Percentiles rank a stretch among this genome's conserved stretches.
Conservation (phyloP, 2,797 vertebrate genomes). For the Anabacerthia variegaticeps region DNA sequence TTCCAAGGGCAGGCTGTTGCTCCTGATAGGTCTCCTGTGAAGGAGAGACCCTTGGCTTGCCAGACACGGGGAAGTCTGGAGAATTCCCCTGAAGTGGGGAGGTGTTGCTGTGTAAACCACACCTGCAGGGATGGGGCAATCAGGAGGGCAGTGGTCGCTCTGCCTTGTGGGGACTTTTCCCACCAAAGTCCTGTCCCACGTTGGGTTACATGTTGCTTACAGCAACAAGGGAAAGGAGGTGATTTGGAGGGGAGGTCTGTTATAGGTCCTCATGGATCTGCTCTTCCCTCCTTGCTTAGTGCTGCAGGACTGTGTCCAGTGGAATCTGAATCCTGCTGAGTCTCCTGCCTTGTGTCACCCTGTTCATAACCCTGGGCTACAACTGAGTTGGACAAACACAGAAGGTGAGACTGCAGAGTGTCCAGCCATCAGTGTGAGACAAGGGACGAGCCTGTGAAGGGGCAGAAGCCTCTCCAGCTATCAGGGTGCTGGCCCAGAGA, state of each 20-base stretch:
- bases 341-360: neutral
- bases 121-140: neutral
- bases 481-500: neutral
- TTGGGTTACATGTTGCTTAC: too few species aligned
- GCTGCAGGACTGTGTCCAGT: rapidly evolving
- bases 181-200: neutral
- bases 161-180: neutral
- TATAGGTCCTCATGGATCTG: neutral
- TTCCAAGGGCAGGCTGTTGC: neutral
- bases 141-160: neutral
- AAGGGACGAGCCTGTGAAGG: neutral
- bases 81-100: neutral
- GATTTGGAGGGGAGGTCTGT: neutral
- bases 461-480: neutral
- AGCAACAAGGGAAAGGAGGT: neutral
- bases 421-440: neutral
- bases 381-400: rapidly evolving
- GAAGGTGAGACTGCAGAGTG: neutral
- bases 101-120: neutral
- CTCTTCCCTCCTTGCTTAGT: neutral
- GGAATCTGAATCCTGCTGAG: neutral
- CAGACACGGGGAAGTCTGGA: neutral
- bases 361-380: rapidly evolving
- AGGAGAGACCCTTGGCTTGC: neutral
- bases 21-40: neutral